Base-by-base conservation (phyloP, 2,888 invertebrate genomes). In the Congeria kusceri region DNA sequence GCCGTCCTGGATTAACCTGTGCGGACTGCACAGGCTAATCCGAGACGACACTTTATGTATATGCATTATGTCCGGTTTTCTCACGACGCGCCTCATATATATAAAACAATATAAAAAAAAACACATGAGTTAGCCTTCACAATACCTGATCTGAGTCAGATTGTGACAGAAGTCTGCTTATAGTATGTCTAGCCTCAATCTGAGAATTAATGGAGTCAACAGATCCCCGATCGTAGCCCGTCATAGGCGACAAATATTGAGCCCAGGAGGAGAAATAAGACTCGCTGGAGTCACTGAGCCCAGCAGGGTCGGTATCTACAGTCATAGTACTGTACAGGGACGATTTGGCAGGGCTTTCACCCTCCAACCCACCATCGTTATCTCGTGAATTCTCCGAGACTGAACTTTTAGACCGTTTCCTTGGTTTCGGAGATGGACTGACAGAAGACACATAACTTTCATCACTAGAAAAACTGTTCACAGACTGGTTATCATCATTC, bases 91-190 rank as follows among this genome's bases (percentile, higher is more conserved):
- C 4, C 32, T 7, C 32, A 32, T n/a, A n/a, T n/a, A n/a, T n/a
- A 32, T 32, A 7, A 32, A 32, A 32, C 32, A 32, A 32, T 32
- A n/a, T n/a, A 32, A 32, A 32, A 32, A 4, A 7, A 32, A 32
- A 4, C 39, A 39, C 39, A 39, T 13, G 15, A 39, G n/a, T n/a
- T 1, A 39, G 39, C 11, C 32, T 47, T 3, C 20, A 49, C 76
- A 67, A 58, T 65, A 83, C 83, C 80, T 77, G 79, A 32, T 83
- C 80, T 0, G 83, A 79, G 27, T 83, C 83, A n/a, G 77, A 74
- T 28, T 67, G 64, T 20, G 74, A 49, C 3, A 83, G 63, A 3
- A 83, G 58, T 29, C 75, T 79, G n/a, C 72, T 61, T 20, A 83
- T 44, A 27, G 80, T 71, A 46, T 68, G 71, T 20, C 74, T 83